These are phyloP conservation scores for Chromobotia macracanthus DNA, from an alignment of 2,797 vertebrate genomes.

Conservation along the genomic window DNA sequence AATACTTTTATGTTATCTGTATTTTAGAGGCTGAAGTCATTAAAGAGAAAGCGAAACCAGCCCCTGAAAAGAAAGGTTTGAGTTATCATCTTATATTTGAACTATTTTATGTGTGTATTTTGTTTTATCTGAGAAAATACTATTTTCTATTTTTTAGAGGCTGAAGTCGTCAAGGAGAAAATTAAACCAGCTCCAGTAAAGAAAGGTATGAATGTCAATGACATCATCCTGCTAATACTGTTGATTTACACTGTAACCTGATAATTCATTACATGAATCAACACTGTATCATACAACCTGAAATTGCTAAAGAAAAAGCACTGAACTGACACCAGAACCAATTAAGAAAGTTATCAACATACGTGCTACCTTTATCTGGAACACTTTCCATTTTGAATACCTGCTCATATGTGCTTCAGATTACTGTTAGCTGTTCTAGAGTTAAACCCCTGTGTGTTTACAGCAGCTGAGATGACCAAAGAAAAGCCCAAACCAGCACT, in stretches of 20 bases:
- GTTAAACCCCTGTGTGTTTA: neutral
- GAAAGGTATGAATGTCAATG: neutral
- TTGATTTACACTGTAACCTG: neutral
- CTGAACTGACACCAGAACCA: conserved; percentile 59
- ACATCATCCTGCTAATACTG: neutral
- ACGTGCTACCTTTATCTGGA: too few relatives aligned
- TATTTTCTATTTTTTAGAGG: conserved; percentile 4
- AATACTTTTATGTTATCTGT: too few relatives aligned
- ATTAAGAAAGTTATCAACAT: conserved; percentile 66
- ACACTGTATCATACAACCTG: neutral
- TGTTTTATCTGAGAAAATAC: too few relatives aligned
- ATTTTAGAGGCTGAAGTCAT: conserved; percentile 9
- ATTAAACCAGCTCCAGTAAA: conserved; percentile 34
- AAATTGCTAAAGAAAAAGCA: conserved; percentile 30
- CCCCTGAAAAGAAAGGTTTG: conserved; percentile 32
- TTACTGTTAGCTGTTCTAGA: neutral
- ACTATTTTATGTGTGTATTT: too few relatives aligned
- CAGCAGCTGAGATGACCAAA: conserved; percentile 39
- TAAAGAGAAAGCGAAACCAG: conserved; percentile 39
- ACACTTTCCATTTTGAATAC: too few relatives aligned
- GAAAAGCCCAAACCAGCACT: conserved; percentile 45
- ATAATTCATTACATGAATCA: neutral
- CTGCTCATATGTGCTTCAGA: too few relatives aligned
- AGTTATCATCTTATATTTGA: too few relatives aligned
- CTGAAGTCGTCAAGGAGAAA: neutral